These are phyloP conservation scores for Ditula angustiorana DNA, from an alignment of 2,888 invertebrate species.

Conservation along the genomic window DNA sequence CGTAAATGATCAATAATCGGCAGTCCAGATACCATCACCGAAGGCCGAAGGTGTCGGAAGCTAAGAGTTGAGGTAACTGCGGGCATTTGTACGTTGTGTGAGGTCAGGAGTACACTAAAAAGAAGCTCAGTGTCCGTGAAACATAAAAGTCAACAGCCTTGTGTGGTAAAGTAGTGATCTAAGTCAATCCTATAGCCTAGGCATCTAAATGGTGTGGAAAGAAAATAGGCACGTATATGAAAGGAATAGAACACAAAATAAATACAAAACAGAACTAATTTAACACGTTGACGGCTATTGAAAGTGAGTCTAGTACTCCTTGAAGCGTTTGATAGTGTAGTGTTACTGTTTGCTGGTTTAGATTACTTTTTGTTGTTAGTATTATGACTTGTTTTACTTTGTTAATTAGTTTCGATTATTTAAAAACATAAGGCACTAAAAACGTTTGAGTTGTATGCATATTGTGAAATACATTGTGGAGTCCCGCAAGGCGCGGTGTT, in stretches of 20 bases:
- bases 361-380: slow-evolving; percentile 45
- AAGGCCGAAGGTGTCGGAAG: slow-evolving; percentile 82
- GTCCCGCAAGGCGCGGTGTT: slow-evolving; percentile 64
- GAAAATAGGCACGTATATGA: slow-evolving; percentile 80
- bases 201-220: slow-evolving; percentile 83
- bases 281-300: slow-evolving; percentile 81
- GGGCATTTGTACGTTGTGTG: slow-evolving; percentile 85
- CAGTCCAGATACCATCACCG: slow-evolving; percentile 71
- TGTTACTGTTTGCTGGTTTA: slow-evolving; percentile 67
- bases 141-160: slow-evolving; percentile 82
- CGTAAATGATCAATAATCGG: slow-evolving; percentile 61
- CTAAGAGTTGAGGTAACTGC: slow-evolving; percentile 85
- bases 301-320: slow-evolving; percentile 82
- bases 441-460: slow-evolving; percentile 48
- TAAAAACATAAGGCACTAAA: slow-evolving; percentile 51
- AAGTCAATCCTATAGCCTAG: slow-evolving; percentile 83
- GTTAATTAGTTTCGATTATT: slow-evolving; percentile 48
- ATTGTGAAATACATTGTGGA: slow-evolving; percentile 55
- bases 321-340: slow-evolving; percentile 79
- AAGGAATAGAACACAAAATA: slow-evolving; percentile 68
- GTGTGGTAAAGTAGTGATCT: slow-evolving; percentile 84
- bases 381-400: slow-evolving; percentile 53
- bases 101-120: slow-evolving; percentile 84
- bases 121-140: slow-evolving; percentile 84
- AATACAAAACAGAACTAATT: slow-evolving; percentile 77